Evolutionary conservation across 2,797 vertebrate genomes (phyloP), one percentile per base, ranked within the genome.

Genomic region (Diceros bicornis): DNA sequence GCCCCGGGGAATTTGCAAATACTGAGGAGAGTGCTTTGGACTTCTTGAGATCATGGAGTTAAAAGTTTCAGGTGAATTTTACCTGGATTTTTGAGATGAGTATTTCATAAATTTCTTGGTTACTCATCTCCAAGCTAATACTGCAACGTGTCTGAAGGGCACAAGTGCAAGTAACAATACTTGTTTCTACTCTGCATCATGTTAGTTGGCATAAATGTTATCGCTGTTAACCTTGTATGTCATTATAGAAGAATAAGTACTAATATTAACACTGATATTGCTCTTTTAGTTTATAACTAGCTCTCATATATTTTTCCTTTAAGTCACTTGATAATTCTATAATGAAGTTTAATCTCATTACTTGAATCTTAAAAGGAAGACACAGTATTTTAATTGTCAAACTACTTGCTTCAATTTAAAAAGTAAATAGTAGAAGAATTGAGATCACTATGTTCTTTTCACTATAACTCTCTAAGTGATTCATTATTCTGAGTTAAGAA

Each of bases 361-460:
- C 55, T 90, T 88, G 82, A 75, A 91, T 47, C 9, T 89, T 82
- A 72, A 91, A 95, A 95, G 12, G 1, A 72, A 18, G 14, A 50
- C 12, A 57, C 7, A 21, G 7, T n/a, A 3, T 72, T 61, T 91
- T 82, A 50, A 89, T 37, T 66, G 44, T 55, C 74, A 86, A 95
- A 50, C 4, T 86, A 50, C 7, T 3, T 37, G 16, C 6, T 83
- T 47, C 17, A 88, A 10, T 3, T 88, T 69, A 34, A 74, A 79
- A 78, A 57, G 32, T 41, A 59, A 69, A 55, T 27, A 88, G 3
- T 62, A 47, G 14, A 16, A 25, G 2, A 85, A n/a, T 17, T 64
- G 2, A 0, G 62, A 59, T 88, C 9, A 75, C 1, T 1, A 52
- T 37, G 18, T 2, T 77, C 9, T 78, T 87, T 92, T 83, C 8